Percentiles rank a stretch among this genome's conserved stretches.
Evolutionary conservation across 2,113 vertebrate genomes (phyloP).

Genomic region (Macrotus californicus): DNA sequence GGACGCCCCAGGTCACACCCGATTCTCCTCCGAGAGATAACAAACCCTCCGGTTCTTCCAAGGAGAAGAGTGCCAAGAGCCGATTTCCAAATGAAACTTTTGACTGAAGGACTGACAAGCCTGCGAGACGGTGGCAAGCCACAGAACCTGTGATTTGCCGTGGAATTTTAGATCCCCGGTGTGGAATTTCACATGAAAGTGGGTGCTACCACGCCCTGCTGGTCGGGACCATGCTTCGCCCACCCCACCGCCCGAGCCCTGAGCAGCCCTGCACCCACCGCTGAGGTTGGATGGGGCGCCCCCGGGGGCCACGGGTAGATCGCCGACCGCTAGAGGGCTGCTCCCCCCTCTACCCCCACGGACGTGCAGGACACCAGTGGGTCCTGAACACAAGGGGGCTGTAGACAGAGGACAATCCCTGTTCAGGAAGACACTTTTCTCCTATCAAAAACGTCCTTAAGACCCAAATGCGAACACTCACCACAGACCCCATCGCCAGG

Average conservation of each 20-base stretch:
- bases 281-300: no score
- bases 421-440: not conserved
- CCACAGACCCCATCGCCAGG: accelerated
- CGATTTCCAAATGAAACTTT: not conserved
- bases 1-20: not conserved
- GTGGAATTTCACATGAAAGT: conserved; percentile 38
- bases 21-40: not conserved
- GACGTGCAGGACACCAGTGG: accelerated
- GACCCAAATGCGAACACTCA: not conserved
- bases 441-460: not conserved
- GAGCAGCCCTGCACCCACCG: not conserved
- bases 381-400: not conserved
- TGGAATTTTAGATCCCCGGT: not conserved
- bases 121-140: not conserved
- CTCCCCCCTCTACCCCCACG: not conserved
- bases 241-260: not conserved
- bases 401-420: accelerated
- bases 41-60: not conserved
- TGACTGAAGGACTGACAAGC: not conserved
- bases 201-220: accelerated
- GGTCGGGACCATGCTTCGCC: accelerated
- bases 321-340: accelerated
- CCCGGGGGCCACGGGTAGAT: not conserved
- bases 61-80: not conserved
- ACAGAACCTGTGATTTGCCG: not conserved